Percentiles rank a stretch among this genome's conserved stretches.
These are phyloP conservation scores for Aphaenogaster floridana DNA, from an alignment of 1,140 invertebrate species.

Conservation along the genomic window DNA sequence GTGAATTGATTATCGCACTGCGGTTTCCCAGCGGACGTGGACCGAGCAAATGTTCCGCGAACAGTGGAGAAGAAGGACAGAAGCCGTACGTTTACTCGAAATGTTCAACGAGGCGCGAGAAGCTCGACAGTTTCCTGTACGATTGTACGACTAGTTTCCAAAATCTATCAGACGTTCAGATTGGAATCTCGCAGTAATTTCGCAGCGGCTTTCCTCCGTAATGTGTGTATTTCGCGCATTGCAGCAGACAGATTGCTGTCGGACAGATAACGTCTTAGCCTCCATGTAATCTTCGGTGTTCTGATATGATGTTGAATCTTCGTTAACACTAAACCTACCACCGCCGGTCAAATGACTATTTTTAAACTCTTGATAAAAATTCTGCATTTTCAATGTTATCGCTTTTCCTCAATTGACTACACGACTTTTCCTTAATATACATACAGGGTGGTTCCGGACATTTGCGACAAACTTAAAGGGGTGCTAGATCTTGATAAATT, in stretches of 20 bases:
- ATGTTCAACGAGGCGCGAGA: conserved; percentile 43
- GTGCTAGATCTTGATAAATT: no score
- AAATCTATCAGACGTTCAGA: conserved; percentile 51
- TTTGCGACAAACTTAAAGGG: no score
- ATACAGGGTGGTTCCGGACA: no score
- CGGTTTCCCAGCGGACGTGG: neutral
- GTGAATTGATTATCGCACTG: conserved; percentile 43
- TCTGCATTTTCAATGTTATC: no score
- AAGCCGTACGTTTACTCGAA: conserved; percentile 17
- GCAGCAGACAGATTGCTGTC: neutral
- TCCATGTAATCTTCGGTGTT: neutral
- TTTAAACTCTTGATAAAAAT: no score
- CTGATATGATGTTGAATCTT: neutral
- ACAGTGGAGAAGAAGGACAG: conserved; percentile 24
- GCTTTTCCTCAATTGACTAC: no score
- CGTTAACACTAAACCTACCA: no score
- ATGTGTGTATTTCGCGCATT: conserved; percentile 14
- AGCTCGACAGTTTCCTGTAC: neutral
- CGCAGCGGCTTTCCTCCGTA: neutral
- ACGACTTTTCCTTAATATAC: no score
- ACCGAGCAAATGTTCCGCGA: neutral
- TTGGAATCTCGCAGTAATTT: conserved; percentile 51
- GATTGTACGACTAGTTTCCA: neutral
- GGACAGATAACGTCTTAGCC: neutral
- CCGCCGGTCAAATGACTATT: no score